phyloP scores from a whole-genome alignment of 2,888 invertebrate species.

The Netelia inedita region DNA sequence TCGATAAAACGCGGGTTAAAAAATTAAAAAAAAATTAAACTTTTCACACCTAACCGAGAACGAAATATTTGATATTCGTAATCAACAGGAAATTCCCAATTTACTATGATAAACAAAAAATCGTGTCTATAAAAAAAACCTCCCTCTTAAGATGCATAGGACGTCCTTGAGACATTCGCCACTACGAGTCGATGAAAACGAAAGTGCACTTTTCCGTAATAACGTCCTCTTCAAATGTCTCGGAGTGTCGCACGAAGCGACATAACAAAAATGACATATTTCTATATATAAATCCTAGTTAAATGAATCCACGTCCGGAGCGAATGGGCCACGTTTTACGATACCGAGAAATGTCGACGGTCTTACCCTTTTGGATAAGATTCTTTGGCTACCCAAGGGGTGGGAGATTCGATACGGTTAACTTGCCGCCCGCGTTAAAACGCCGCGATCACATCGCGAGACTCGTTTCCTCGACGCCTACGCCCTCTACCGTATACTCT shows the following conservation, averaged over 20 bases:
- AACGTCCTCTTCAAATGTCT: constrained; percentile 35
- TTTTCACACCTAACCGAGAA: not conserved
- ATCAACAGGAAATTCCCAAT: not conserved
- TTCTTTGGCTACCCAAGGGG: constrained; percentile 30
- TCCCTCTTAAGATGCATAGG: too few species aligned
- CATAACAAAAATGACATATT: constrained; percentile 12
- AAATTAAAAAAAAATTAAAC: not conserved
- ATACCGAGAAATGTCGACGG: constrained; percentile 57
- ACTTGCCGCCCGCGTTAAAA: constrained; percentile 37
- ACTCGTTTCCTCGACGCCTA: constrained; percentile 35
- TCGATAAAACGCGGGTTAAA: not conserved
- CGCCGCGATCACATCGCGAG: constrained; percentile 10
- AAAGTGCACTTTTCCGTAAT: constrained; percentile 7
- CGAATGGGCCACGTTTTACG: constrained; percentile 65
- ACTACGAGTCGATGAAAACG: not conserved
- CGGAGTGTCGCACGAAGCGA: constrained; percentile 34
- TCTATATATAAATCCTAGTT: not conserved
- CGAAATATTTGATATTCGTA: not conserved
- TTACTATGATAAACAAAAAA: not conserved
- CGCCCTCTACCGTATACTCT: constrained; percentile 1
- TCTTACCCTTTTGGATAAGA: constrained; percentile 55
- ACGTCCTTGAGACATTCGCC: too few species aligned
- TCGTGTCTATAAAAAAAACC: too few species aligned
- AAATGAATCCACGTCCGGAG: constrained; percentile 25
- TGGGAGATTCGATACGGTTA: constrained; percentile 39